These are phyloP conservation scores for Huso huso DNA, from an alignment of 2,797 vertebrate species.

Conservation along the genomic window DNA sequence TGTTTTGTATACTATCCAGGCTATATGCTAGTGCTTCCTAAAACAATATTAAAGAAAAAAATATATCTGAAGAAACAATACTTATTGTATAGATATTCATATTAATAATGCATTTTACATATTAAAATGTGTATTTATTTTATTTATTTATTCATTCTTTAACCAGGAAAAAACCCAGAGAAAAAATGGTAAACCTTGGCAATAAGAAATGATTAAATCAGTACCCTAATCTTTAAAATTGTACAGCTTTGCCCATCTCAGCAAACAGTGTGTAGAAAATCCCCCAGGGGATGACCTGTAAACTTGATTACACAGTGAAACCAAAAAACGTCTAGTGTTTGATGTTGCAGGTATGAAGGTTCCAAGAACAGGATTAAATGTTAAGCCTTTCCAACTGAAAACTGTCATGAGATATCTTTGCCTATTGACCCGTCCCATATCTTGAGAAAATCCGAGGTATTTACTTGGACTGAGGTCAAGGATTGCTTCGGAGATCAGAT, in stretches of 20 bases:
- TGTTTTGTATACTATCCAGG: too few relatives aligned
- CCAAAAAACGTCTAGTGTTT: not conserved
- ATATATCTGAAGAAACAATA: too few relatives aligned
- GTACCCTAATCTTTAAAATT: not conserved
- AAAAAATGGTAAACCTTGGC: too few relatives aligned
- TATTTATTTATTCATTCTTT: too few relatives aligned
- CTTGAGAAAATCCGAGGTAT: not conserved
- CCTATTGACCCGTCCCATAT: not conserved
- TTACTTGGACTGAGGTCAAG: not conserved
- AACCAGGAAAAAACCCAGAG: too few relatives aligned
- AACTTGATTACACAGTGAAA: not conserved
- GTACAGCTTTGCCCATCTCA: not conserved
- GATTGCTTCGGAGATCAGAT: not conserved
- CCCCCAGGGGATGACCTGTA: not conserved
- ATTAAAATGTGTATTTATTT: too few relatives aligned
- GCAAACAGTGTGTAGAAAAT: not conserved
- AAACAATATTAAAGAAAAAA: too few relatives aligned
- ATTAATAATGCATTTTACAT: too few relatives aligned
- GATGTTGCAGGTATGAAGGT: not conserved
- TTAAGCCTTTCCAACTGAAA: not conserved
- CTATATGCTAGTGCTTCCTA: too few relatives aligned
- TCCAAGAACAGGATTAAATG: not conserved
- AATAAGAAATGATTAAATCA: not conserved
- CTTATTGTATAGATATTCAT: too few relatives aligned
- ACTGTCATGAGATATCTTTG: not conserved